phyloP scores from a whole-genome alignment of 2,113 vertebrate species.

The Vulpes vulpes region DNA sequence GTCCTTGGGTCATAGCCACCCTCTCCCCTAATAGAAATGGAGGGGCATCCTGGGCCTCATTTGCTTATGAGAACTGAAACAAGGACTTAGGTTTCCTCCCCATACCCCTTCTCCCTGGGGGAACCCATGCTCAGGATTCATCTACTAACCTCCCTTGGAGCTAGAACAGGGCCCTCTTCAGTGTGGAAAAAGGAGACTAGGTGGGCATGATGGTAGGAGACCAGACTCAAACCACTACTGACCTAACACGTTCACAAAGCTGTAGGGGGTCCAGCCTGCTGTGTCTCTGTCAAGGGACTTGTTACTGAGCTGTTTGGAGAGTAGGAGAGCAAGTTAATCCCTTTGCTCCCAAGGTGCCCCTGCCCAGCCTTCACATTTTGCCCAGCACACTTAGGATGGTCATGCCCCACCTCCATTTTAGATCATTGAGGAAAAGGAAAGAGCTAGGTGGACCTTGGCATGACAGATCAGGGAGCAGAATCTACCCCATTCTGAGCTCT shows the following conservation, averaged over 20 bases:
- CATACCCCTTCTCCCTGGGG: neutral
- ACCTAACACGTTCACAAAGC: conserved; percentile 97
- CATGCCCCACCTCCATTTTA: neutral
- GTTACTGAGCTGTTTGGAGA: conserved; percentile 92
- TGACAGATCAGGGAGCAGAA: neutral
- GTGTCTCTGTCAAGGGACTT: conserved; percentile 92
- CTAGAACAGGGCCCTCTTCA: neutral
- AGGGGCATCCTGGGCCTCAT: neutral
- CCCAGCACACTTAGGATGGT: neutral
- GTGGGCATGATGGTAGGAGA: neutral
- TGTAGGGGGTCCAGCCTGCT: conserved; percentile 96
- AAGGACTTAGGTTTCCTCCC: neutral
- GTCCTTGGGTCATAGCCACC: neutral
- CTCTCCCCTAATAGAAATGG: neutral
- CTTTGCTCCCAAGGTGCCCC: conserved; percentile 59
- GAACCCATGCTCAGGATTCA: neutral
- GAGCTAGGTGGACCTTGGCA: neutral
- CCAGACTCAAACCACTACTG: conserved; percentile 85
- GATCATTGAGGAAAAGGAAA: neutral
- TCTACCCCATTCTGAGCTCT: neutral
- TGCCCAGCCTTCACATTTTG: conserved; percentile 71
- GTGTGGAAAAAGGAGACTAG: neutral
- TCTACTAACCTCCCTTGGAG: neutral
- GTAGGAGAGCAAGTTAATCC: conserved; percentile 87
- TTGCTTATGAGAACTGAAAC: neutral